Evolutionary conservation across 1,140 invertebrate species (phyloP), one percentile per base, ranked within the genome.

Genomic region (Bombus fervidus): DNA sequence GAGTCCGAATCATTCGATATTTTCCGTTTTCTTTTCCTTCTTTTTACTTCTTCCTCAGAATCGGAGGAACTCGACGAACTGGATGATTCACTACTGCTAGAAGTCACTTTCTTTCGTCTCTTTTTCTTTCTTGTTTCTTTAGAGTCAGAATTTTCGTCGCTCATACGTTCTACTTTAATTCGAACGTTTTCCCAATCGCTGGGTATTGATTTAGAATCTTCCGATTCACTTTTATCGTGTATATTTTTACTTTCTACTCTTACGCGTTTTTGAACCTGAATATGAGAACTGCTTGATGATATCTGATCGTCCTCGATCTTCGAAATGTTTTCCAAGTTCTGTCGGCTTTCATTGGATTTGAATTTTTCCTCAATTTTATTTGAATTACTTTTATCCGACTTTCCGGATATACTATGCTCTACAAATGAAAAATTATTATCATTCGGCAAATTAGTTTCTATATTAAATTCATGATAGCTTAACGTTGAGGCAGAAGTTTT

Each of bases 101-200:
- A 92, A 25, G 80, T 91, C 82, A 76, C 41, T 41, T 92, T 93
- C 22, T 85, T 91, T 25, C 86, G 86, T 41, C 89, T 91, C 28
- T 89, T 94, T 73, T 89, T 93, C 34, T 91, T 85, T 15, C 74
- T 85, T 37, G 53, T 25, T 47, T 85, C 87, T 80, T 88, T 93
- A 8, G 81, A 66, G 3, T 90, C 87, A 18, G 88, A 79, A 76
- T 87, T 86, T 2, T 89, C 90, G 37, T 95, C 93, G 59, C 92
- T 94, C 3, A 91, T 15, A 79, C 90, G 89, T 68, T 95, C 94
- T 12, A 90, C 91, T 86, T 95, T 95, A 31, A 93, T 92, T 31
- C 86, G 91, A 41, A 93, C 91, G 2, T 94, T 93, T 53, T 94
- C 91, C 93, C 94, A 94, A 77, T 94, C 93, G 68, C 90, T 93